Conservation (phyloP, 2,113 vertebrate species). For the Cichladusa arquata region DNA sequence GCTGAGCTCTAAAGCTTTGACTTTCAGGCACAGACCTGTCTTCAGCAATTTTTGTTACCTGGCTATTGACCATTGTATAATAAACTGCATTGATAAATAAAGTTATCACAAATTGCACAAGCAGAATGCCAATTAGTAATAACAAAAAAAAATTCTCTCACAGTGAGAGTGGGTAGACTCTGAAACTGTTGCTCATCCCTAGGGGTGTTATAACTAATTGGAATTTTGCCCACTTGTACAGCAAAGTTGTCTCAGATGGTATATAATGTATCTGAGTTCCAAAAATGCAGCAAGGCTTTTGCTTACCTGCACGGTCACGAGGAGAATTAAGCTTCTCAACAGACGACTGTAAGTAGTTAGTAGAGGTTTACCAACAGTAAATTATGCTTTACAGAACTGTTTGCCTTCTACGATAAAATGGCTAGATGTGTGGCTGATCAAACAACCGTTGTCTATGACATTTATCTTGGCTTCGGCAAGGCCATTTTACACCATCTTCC, state of each 20-base stretch:
- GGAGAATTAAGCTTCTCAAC: not conserved
- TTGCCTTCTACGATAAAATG: not conserved
- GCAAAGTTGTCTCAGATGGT: not conserved
- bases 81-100: not conserved
- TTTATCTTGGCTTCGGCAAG: not conserved
- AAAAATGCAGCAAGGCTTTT: not conserved
- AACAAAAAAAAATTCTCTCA: not conserved
- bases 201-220: not conserved
- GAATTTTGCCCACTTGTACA: not conserved
- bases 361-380: not conserved
- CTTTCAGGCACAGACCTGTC: not conserved
- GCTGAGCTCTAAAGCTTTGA: not conserved
- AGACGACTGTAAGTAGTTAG: not conserved
- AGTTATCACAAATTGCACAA: not conserved
- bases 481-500: not conserved
- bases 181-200: not conserved
- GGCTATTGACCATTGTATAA: not conserved
- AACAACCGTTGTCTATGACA: not conserved
- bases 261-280: not conserved
- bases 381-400: not conserved
- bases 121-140: not conserved
- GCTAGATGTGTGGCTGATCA: not conserved
- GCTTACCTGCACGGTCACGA: not conserved
- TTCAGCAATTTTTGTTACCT: not conserved
- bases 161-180: not conserved